Evolutionary conservation across 37 sponge, comb jelly and placozoan genomes (phyloP).

Genomic region (Ephydatia muelleri): DNA sequence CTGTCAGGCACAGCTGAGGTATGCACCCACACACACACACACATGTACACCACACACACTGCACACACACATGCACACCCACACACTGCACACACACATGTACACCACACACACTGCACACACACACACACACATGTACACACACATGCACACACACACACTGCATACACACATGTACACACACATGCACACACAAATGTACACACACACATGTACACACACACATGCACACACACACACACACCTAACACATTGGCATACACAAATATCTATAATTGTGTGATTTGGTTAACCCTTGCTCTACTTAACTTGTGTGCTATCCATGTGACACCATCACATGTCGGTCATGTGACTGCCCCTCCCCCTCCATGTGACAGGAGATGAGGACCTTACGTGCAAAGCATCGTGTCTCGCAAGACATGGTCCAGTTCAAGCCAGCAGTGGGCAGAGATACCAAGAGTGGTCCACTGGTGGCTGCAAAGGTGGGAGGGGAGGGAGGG

Average conservation of each 20-base stretch:
- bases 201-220: conserved; percentile 21
- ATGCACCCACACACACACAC: neutral
- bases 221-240: neutral
- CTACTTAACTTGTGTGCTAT: too few species aligned
- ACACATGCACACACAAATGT: neutral
- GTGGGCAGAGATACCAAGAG: conserved; percentile 74
- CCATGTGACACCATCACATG: too few species aligned
- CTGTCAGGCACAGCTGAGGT: conserved; percentile 73
- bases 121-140: too few species aligned
- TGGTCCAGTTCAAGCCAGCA: conserved; percentile 62
- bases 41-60: neutral
- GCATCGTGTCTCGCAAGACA: conserved; percentile 43
- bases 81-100: neutral
- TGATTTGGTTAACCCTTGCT: too few species aligned
- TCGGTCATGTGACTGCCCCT: neutral
- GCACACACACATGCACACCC: neutral
- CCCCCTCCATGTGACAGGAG: conserved; percentile 36
- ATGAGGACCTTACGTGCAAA: conserved; percentile 57
- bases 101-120: neutral
- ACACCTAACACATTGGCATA: neutral
- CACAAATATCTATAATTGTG: neutral
- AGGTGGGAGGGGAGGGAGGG: conserved; percentile 22
- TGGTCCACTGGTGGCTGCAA: conserved; percentile 74
- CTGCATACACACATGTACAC: neutral
- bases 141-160: conserved; percentile 8